Base-by-base conservation (phyloP, 2,888 invertebrate species). In the Amphiduros pacificus region DNA sequence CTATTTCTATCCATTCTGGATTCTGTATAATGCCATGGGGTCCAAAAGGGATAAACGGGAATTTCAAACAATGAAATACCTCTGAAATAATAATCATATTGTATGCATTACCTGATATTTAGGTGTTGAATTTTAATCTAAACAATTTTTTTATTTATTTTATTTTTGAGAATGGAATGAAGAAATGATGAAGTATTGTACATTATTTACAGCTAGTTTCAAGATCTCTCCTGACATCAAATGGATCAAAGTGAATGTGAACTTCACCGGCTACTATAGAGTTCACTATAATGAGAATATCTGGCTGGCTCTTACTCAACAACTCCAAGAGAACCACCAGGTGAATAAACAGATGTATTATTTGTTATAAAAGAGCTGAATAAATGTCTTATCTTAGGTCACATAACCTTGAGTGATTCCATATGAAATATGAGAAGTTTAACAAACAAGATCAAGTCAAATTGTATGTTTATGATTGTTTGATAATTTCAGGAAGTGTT, bases 271-370 rank as follows among this genome's bases (percentile, higher is more conserved):
- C 3, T 81, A 71, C 69, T 81, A 77, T 66, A 66, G 77, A 48
- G 79, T 75, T 32, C 79, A 78, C 66, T 78, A 79, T 57, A 88
- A 89, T 58, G 86, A 87, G 1, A 70, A 69, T 2, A 89, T 88
- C 77, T 93, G 93, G 88, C 82, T 85, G 6, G 85, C 87, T 0
- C 86, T 92, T 1, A 87, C 88, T 14, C 22, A 57, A 6, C 67
- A 67, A 41, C 75, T 78, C 3, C 62, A 63, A 24, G 58, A 55
- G 1, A 61, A 77, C 51, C 73, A 73, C 60, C 66, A 54, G 60
- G 78, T 78, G 61, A 60, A 69, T 63, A 36, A 36, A 36, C 36
- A 11, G 36, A 9, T 36, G 36, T 11, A 20, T 2, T 40, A 2
- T 24, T 5, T 52, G 20, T 63, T 36, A 36, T 11, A 11, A n/a